phyloP scores from a whole-genome alignment of 2,797 vertebrate species.

The Amazona finschi region DNA sequence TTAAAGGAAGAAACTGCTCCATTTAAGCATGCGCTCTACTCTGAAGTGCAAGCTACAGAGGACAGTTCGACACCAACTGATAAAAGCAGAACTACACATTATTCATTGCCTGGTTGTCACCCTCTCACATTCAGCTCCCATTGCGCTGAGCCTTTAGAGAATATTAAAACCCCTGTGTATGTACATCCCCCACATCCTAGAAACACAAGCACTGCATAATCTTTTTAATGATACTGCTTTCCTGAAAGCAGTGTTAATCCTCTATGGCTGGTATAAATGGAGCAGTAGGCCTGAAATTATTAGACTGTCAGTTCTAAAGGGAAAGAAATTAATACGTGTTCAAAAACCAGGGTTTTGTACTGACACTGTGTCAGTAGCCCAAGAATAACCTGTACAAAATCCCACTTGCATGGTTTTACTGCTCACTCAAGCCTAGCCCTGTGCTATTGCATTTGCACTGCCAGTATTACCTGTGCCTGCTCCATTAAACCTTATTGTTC shows the following conservation, averaged over 20 bases:
- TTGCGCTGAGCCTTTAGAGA: background rate
- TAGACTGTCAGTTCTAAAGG: background rate
- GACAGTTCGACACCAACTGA: too few relatives aligned
- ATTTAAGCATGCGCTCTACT: too few relatives aligned
- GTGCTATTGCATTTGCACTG: too few relatives aligned
- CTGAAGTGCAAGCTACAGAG: rapidly evolving
- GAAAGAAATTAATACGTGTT: background rate
- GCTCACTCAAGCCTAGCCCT: background rate
- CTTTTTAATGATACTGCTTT: background rate
- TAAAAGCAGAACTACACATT: background rate
- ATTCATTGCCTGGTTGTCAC: background rate
- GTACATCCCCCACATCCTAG: background rate
- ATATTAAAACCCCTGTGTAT: background rate
- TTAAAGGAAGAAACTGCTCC: background rate
- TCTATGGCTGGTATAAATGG: background rate
- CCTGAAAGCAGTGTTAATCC: background rate
- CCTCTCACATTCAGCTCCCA: background rate
- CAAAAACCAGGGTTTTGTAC: background rate
- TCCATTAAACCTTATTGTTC: background rate
- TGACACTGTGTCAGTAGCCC: background rate
- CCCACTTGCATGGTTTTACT: background rate
- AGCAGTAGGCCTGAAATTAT: background rate
- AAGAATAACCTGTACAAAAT: background rate
- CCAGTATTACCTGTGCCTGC: background rate
- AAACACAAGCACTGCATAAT: background rate